Conservation (phyloP, 2,888 invertebrate species). For the Yponomeuta evonymella region DNA sequence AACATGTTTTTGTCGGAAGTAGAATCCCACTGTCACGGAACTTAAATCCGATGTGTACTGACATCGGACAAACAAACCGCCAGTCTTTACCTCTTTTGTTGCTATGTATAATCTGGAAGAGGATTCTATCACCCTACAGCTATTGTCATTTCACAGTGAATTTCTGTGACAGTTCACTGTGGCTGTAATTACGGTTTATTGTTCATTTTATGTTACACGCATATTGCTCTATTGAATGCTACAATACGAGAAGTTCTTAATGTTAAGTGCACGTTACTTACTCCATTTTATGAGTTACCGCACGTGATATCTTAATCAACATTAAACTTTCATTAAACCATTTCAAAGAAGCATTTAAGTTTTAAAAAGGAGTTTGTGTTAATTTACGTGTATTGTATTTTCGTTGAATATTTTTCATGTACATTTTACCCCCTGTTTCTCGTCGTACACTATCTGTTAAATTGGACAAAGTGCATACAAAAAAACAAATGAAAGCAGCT, state of each 20-base stretch:
- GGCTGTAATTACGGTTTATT: slow-evolving; percentile 63
- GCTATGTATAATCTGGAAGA: slow-evolving; percentile 18
- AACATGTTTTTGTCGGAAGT: too few relatives aligned
- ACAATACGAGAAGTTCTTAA: background rate
- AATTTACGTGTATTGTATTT: background rate
- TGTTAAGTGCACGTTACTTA: background rate
- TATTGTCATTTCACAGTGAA: slow-evolving; percentile 42
- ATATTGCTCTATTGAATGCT: slow-evolving; percentile 35
- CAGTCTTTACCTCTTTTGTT: background rate
- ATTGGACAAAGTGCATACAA: too few relatives aligned
- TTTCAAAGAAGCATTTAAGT: background rate
- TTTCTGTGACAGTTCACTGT: slow-evolving; percentile 63
- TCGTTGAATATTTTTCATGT: background rate
- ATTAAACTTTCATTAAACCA: background rate
- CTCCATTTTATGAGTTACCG: background rate
- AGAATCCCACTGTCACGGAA: too few relatives aligned
- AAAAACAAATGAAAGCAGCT: too few relatives aligned
- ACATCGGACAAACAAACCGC: background rate
- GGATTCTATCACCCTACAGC: slow-evolving; percentile 41
- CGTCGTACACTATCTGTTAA: too few relatives aligned
- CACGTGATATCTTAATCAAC: slow-evolving; percentile 8
- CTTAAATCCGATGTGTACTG: background rate
- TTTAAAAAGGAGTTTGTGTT: background rate
- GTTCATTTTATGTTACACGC: slow-evolving; percentile 52
- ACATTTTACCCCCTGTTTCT: too few relatives aligned